phyloP scores from a whole-genome alignment of 2,113 vertebrate species.

The Pseudonaja textilis region DNA sequence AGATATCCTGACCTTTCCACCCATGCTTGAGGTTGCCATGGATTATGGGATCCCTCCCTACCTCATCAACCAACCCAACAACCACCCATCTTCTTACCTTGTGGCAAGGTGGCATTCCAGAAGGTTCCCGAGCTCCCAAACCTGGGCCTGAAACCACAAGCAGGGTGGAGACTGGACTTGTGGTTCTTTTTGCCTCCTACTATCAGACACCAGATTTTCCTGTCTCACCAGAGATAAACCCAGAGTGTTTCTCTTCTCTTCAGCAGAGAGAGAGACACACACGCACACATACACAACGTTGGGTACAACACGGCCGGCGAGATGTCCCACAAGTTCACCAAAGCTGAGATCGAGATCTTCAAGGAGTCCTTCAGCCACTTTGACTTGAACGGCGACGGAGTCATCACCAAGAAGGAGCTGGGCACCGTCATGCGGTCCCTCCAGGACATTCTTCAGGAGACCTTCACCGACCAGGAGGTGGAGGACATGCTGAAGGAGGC shows the following conservation, averaged over 20 bases:
- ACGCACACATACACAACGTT: too few relatives aligned
- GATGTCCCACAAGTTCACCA: conserved; percentile 55
- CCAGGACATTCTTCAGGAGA: conserved; percentile 61
- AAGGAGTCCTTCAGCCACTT: conserved; percentile 86
- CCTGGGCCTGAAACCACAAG: background rate
- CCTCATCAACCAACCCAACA: background rate
- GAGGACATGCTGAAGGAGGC: background rate
- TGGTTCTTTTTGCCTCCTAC: background rate
- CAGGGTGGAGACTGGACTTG: background rate
- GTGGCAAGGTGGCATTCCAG: background rate
- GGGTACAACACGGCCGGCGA: background rate
- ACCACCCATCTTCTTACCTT: background rate
- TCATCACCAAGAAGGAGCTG: conserved; percentile 81
- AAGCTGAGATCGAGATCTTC: conserved; percentile 70
- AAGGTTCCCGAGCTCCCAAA: background rate
- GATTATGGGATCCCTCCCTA: background rate
- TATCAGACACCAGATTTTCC: background rate
- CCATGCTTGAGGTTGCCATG: background rate
- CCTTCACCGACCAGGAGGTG: background rate
- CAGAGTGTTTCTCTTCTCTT: background rate
- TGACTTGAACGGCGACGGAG: conserved; percentile 82
- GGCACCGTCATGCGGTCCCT: conserved; percentile 84
- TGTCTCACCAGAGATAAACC: conserved; percentile 10
- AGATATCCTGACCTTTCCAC: background rate
- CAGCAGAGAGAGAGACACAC: background rate